Evolutionary conservation across 2,888 invertebrate genomes (phyloP), one percentile per base, ranked within the genome.

Genomic region (Cerastis leucographa): DNA sequence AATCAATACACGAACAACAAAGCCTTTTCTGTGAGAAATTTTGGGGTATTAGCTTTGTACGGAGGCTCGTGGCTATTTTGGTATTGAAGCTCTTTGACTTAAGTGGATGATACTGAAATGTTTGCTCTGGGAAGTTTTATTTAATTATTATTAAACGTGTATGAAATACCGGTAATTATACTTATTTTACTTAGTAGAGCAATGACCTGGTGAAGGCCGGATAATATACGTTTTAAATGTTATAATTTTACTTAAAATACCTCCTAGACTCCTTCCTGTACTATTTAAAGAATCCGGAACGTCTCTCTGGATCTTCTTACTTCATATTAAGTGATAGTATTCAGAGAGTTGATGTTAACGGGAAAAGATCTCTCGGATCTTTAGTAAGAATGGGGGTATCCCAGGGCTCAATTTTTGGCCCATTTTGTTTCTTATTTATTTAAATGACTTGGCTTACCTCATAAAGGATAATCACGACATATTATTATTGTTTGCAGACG

Each of bases 1-100:
- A 86, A 89, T 89, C 89, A 87, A 89, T 89, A 89, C 44, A 68
- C 77, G 76, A 78, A 88, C 86, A 89, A 90, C 83, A 78, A 77
- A 68, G 72, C 71, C 79, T 44, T 71, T 79, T 76, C 76, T 74
- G 51, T 42, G 17, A 74, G 80, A 78, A 72, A 83, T 86, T 80
- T 88, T 65, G 40, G 72, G 44, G 59, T 67, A 74, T 67, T 68
- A 70, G n/a, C 67, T 65, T 71, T 74, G 74, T 65, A 59, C 56
- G 12, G 49, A 25, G 29, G 1, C 8, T 64, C 54, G 35, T 9
- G 17, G 64, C n/a, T 73, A 54, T 73, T 80, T 72, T 73, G 71
- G 25, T 71, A 44, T 40, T n/a, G 42, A 61, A 35, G 22, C 62
- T 70, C 14, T 67, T 40, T 46, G 51, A 59, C 29, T 79, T 67